Conservation (phyloP, 2,113 vertebrate species). For the Sterrhoptilus dennistouni region DNA sequence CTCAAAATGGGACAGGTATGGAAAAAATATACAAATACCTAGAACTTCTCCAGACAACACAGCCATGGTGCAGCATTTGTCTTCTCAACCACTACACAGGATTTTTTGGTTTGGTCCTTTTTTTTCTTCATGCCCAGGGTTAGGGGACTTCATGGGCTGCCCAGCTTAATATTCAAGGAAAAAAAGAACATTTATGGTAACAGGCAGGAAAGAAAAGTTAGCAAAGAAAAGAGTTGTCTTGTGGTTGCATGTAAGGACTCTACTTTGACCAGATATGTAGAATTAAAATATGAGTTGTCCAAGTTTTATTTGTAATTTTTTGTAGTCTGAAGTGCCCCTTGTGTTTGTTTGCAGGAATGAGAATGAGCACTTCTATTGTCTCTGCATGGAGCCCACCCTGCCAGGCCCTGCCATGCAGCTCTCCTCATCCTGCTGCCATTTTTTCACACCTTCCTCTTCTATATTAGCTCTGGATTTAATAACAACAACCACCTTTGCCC, state of each 20-base stretch:
- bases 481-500: neutral
- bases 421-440: neutral
- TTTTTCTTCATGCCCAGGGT: neutral
- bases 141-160: neutral
- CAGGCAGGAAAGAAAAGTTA: neutral
- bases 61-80: neutral
- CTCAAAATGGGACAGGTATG: neutral
- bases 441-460: neutral
- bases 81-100: rapidly evolving
- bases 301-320: neutral
- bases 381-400: neutral
- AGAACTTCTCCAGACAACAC: neutral
- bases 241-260: neutral
- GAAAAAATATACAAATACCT: neutral
- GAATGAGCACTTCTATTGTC: neutral
- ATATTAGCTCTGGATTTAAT: neutral
- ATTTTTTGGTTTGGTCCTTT: neutral
- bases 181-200: neutral
- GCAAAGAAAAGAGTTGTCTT: neutral
- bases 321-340: neutral
- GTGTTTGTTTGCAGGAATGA: neutral
- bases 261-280: neutral
- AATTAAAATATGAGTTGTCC: neutral
- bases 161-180: neutral
- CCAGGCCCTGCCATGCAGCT: neutral